Base-by-base conservation (phyloP, 2,113 vertebrate species). In the Psilopogon haemacephalus region DNA sequence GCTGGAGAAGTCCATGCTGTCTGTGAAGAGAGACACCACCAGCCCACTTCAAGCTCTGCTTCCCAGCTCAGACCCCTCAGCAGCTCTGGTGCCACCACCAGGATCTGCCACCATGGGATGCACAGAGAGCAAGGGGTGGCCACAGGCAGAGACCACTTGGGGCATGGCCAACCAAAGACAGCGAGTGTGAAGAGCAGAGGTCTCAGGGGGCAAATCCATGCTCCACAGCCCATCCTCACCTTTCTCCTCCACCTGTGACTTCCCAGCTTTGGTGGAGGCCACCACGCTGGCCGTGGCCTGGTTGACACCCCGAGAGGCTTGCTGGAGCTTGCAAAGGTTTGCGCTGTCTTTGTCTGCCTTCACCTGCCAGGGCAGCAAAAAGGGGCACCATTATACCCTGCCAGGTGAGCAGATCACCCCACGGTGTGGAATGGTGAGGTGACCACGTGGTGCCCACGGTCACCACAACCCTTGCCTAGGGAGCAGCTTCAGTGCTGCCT, bases 1-100 rank as follows among this genome's bases (percentile, higher is more conserved):
- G 95, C 98, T 98, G 78, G 99, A 99, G 96, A 99, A 99, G 95
- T 99, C 98, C 99, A 99, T 99, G 16, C 97, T 99, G 63, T 99
- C 99, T 99, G 97, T 11, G 32, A 88, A 62, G 64, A 90, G 18
- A 58, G 40, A 91, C 65, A 89, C 7, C 38, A 79, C 37, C 30
- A 32, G 40, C 1, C 9, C 11, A 2, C 2, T 35, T 76, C 1
- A 4, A 81, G 38, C 35, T 74, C 27, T 1, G 12, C 19, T 84
- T 24, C 44, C 12, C 33, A 5, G 28, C 28, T 30, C 0, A 2
- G 32, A 58, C 2, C 11, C 10, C 5, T 11, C 0, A 0, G 54
- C 30, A 62, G 42, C 26, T 38, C 56, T 69, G 15, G 11, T 4
- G 30, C 27, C 1, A 0, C 35, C 9, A n/a, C 32, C 52, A 68